phyloP scores from a whole-genome alignment of 2,113 vertebrate genomes.

The Aspidoscelis tigris region DNA sequence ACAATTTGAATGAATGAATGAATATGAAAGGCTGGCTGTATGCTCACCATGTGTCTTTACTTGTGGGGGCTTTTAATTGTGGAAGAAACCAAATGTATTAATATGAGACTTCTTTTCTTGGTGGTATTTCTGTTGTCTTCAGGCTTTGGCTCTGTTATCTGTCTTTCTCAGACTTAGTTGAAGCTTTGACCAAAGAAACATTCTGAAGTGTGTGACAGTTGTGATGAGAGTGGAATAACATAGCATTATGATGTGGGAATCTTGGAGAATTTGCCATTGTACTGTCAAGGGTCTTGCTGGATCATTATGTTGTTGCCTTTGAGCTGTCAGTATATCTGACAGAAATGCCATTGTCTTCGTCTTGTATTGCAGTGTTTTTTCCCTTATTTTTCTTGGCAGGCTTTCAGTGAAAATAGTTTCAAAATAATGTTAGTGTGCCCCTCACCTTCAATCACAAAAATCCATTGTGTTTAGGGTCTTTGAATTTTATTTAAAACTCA shows the following conservation, averaged over 20 bases:
- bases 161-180: conserved; percentile 25
- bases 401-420: conserved; percentile 16
- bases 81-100: neutral
- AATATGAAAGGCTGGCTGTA: neutral
- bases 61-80: neutral
- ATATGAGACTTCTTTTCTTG: neutral
- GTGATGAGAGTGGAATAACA: conserved; percentile 21
- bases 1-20: too few species aligned
- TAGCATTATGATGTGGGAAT: neutral
- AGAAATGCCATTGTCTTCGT: conserved; percentile 26
- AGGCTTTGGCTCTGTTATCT: conserved; percentile 29
- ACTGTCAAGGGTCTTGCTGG: neutral
- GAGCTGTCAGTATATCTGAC: conserved; percentile 17
- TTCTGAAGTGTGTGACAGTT: conserved; percentile 10
- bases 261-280: conserved; percentile 25
- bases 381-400: conserved; percentile 4
- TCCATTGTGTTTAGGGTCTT: neutral
- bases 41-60: neutral
- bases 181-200: conserved; percentile 30
- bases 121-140: neutral
- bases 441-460: neutral
- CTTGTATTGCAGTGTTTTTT: conserved; percentile 18
- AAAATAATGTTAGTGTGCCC: neutral
- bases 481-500: neutral
- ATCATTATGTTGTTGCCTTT: neutral